Percentiles rank a stretch among this genome's conserved stretches.
Conservation (phyloP, 2,113 vertebrate genomes). For the Cheilinus undulatus region DNA sequence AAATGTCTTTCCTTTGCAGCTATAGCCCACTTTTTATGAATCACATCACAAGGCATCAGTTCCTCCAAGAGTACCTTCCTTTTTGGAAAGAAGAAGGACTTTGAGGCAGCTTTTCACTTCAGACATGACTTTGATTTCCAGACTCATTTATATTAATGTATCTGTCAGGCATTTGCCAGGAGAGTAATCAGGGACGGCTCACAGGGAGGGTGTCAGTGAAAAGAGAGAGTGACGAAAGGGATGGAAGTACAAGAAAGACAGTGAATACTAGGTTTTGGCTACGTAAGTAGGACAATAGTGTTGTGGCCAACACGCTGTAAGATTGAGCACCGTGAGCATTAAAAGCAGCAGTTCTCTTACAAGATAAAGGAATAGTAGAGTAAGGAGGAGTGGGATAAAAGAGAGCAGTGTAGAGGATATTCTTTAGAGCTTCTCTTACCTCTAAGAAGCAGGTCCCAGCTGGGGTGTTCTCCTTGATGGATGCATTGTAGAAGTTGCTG, state of each 20-base stretch:
- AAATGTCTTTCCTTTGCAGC: not conserved
- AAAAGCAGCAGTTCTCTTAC: conserved; percentile 21
- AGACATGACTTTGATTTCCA: conserved; percentile 52
- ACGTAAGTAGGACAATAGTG: conserved; percentile 45
- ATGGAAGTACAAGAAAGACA: conserved; percentile 51
- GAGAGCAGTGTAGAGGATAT: conserved; percentile 1
- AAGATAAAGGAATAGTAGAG: conserved; percentile 18
- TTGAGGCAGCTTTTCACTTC: conserved; percentile 35
- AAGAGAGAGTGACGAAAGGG: conserved; percentile 46
- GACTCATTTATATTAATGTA: conserved; percentile 43
- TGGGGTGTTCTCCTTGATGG: conserved; percentile 91
- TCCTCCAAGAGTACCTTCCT: conserved; percentile 27
- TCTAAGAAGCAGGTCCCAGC: conserved; percentile 95
- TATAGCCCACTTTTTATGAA: conserved; percentile 43
- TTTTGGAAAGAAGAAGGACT: conserved; percentile 23
- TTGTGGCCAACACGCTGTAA: conserved; percentile 31
- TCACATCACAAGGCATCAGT: conserved; percentile 40
- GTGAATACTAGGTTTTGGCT: conserved; percentile 54
- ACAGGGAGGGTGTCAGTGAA: conserved; percentile 37
- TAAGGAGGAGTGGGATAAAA: not conserved
- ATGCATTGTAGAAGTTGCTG: conserved; percentile 91
- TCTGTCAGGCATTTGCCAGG: conserved; percentile 54
- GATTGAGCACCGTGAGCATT: conserved; percentile 50
- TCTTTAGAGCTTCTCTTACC: conserved; percentile 79
- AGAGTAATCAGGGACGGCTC: conserved; percentile 56